Conservation (phyloP, 2,888 invertebrate genomes). For the Phrixothrix hirtus region DNA sequence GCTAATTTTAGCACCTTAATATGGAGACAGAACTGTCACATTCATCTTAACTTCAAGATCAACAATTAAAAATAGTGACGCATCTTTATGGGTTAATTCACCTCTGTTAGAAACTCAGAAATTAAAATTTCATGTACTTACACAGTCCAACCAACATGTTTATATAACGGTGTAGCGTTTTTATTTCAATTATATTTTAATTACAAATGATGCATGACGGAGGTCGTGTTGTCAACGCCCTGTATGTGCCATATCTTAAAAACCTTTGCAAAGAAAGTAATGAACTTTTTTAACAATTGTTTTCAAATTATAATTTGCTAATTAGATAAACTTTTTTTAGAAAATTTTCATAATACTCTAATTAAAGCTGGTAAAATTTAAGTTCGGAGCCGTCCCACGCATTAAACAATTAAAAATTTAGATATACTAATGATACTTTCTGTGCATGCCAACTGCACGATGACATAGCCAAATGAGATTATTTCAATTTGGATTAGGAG, state of each 20-base stretch:
- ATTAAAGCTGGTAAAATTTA: constrained; percentile 18
- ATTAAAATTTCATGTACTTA: constrained; percentile 18
- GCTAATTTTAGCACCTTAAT: neutral
- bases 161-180: constrained; percentile 23
- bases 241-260: neutral
- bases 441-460: constrained; percentile 7
- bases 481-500: constrained; percentile 12
- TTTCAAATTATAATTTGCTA: constrained; percentile 2
- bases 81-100: constrained; percentile 28
- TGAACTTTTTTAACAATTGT: neutral
- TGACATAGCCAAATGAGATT: constrained; percentile 23
- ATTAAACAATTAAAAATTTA: constrained; percentile 23
- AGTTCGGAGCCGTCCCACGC: constrained; percentile 19
- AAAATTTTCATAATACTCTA: constrained; percentile 14
- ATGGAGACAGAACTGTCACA: neutral
- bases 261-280: neutral
- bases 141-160: constrained; percentile 11
- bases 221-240: constrained; percentile 13
- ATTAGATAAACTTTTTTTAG: constrained; percentile 6
- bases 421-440: constrained; percentile 6
- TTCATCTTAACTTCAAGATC: constrained; percentile 1
- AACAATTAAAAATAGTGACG: constrained; percentile 26
- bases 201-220: constrained; percentile 21
- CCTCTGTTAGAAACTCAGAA: constrained; percentile 18
- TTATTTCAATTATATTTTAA: constrained; percentile 31